Base-by-base conservation (phyloP, 2,888 invertebrate species). In the Cremastobaeus sp. region DNA sequence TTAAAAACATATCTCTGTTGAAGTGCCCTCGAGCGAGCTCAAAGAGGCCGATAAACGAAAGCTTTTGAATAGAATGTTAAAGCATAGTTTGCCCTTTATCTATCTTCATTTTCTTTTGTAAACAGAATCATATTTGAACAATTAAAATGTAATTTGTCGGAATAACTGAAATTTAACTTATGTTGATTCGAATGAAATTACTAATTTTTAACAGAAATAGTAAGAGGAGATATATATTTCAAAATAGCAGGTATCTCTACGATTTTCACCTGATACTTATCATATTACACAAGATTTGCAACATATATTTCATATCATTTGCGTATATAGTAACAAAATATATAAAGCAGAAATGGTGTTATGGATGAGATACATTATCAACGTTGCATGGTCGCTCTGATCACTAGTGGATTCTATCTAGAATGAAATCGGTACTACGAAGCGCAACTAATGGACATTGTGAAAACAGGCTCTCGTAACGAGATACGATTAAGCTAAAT, bases 31-130 rank as follows among this genome's bases (percentile, higher is more conserved):
- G 28, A 52, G 65, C 55, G 39, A 60, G 50, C 55, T 60, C 60
- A 60, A 70, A 70, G 66, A 55, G 70, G 57, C 48, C 45, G 47
- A 74, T 72, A 70, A 65, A 70, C 45, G 35, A 60, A 57, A 70
- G 45, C 41, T 47, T 52, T 50, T 64, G 55, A 52, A 48, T 37
- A 43, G 34, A 45, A 55, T 57, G 45, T 60, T 52, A 45, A 39
- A 43, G 45, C 28, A 28, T 45, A 50, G 34, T 50, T 50, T 48
- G 32, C 32, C 18, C 32, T 48, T 48, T 32, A 28, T n/a, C n/a
- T n/a, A n/a, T n/a, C n/a, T n/a, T n/a, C n/a, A n/a, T n/a, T n/a
- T n/a, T n/a, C n/a, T n/a, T n/a, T n/a, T n/a, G n/a, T n/a, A n/a
- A n/a, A n/a, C n/a, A n/a, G n/a, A n/a, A n/a, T n/a, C n/a, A n/a